phyloP scores from a whole-genome alignment of 30 jellyfish, hydroid and myxozoan species.

The Rhopilema esculentum region DNA sequence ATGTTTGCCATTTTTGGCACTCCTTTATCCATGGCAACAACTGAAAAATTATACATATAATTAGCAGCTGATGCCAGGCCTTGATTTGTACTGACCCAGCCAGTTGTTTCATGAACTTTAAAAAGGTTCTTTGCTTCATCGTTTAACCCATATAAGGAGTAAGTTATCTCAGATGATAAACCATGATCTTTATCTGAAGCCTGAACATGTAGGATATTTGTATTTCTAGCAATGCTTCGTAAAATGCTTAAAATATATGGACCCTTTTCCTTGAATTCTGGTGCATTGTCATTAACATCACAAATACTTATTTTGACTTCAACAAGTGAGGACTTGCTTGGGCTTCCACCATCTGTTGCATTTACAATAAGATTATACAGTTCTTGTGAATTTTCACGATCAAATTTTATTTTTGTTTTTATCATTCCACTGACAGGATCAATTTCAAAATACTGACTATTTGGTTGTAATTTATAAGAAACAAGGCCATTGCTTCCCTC shows the following conservation, averaged over 20 bases:
- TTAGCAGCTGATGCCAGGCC: background rate
- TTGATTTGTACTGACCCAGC: conserved; percentile 63
- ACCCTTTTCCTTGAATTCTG: conserved; percentile 69
- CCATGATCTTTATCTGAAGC: conserved; percentile 92
- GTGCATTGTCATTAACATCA: conserved; percentile 89
- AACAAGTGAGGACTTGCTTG: conserved; percentile 57
- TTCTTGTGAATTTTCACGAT: conserved; percentile 72
- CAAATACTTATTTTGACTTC: conserved; percentile 60
- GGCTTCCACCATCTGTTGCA: conserved; percentile 92
- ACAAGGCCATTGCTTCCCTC: conserved; percentile 85
- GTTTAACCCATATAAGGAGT: conserved; percentile 56
- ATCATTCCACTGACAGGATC: conserved; percentile 78
- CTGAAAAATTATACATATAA: conserved; percentile 59
- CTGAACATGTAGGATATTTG: conserved; percentile 55
- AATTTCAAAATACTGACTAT: conserved; percentile 61
- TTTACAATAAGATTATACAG: conserved; percentile 60
- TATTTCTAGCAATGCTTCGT: conserved; percentile 33
- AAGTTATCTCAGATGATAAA: conserved; percentile 48
- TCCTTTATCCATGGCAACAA: conserved; percentile 74
- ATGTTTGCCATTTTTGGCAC: conserved; percentile 57
- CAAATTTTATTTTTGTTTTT: conserved; percentile 70
- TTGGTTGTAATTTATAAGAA: conserved; percentile 64
- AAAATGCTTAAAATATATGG: conserved; percentile 82
- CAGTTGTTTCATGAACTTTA: conserved; percentile 65
- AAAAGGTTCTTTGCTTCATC: conserved; percentile 62